Evolutionary conservation across 2,113 vertebrate genomes (phyloP).

Genomic region (Datnioides undecimradiatus): DNA sequence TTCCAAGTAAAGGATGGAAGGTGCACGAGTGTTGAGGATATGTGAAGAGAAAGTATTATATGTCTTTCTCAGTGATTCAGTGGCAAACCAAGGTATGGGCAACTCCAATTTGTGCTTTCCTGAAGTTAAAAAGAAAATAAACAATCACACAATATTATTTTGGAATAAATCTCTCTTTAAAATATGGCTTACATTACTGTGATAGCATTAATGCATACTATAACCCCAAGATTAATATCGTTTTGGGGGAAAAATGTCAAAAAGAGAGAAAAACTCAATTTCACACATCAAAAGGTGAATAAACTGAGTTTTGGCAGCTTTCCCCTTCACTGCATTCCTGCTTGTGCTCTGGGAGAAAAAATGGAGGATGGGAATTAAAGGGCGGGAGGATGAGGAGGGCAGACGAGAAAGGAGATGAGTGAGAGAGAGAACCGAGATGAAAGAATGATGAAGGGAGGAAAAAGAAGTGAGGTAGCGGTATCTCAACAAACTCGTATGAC

Average conservation of each 20-base stretch:
- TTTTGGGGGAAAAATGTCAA: constrained; percentile 11
- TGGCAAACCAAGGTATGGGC: background rate
- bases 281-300: constrained; percentile 76
- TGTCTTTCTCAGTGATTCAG: background rate
- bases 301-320: constrained; percentile 58
- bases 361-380: constrained; percentile 51
- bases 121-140: background rate
- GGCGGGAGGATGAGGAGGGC: constrained; percentile 34
- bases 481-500: constrained; percentile 43
- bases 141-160: background rate
- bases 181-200: background rate
- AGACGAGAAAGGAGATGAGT: constrained; percentile 31
- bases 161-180: constrained; percentile 2
- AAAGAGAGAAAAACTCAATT: constrained; percentile 65
- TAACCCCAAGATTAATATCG: constrained; percentile 29
- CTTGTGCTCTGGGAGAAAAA: constrained; percentile 46
- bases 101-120: background rate
- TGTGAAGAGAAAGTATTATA: constrained; percentile 15
- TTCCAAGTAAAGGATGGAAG: background rate
- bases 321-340: constrained; percentile 57
- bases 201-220: constrained; percentile 11
- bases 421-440: constrained; percentile 32
- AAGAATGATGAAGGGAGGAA: constrained; percentile 25
- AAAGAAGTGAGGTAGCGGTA: constrained; percentile 10
- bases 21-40: background rate